Base-by-base conservation (phyloP, 2,113 vertebrate species). In the Acanthochromis polyacanthus region DNA sequence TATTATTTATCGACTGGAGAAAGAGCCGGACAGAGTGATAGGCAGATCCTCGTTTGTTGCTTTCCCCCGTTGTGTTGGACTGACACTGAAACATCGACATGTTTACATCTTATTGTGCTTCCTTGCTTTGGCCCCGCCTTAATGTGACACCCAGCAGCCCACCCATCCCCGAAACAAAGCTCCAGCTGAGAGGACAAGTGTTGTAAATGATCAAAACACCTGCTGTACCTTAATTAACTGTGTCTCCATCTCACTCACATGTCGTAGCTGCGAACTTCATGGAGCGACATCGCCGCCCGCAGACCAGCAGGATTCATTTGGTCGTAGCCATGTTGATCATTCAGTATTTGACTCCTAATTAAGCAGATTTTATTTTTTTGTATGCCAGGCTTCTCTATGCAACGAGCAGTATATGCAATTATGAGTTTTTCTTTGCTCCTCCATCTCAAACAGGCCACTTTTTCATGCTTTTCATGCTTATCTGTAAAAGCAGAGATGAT, bases 301-400 rank as follows among this genome's bases (percentile, higher is more conserved):
- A 23, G 1, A 10, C 46, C 11, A 51, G 45, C 25, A 3, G 25
- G 28, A 20, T 55, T 36, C 2, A 17, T 64, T 56, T 28, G 28
- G 57, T 36, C 38, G 4, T 10, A 16, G 66, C 67, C 48, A 20
- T 4, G 64, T 52, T 60, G 4, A 60, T 61, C 79, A 17, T 48
- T 72, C 22, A 5, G 28, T 52, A 59, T 8, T 7, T 32, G 30
- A 32, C 30, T 32, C 30, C 5, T 32, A 32, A 5, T 32, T 32
- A 1, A 8, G 7, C 32, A 9, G 19, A 48, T 57, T 20, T 55
- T 43, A 32, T 0, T 66, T 80, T 82, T 11, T 61, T 90, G 92
- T 84, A 80, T 90, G 67, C 89, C 89, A 79, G 78, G 94, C 94
- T 94, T 94, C 81, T 93, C 94, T 94, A 94, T 95, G 94, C 94